phyloP scores from a whole-genome alignment of 2,797 vertebrate genomes.

The Dallia pectoralis region DNA sequence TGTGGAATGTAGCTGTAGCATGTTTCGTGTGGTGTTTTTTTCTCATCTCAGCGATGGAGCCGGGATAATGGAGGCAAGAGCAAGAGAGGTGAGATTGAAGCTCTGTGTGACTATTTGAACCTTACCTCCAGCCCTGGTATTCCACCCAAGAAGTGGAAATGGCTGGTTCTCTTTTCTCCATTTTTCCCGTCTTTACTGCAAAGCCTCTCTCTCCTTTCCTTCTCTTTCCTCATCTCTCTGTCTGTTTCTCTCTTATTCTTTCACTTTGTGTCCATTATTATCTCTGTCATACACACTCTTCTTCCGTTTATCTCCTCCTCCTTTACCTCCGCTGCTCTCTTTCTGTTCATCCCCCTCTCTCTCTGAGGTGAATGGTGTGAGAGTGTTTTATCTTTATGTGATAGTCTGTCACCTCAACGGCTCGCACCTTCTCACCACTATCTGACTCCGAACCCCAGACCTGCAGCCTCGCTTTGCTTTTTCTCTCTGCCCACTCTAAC shows the following conservation, averaged over 20 bases:
- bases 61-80: neutral
- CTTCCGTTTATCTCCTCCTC: neutral
- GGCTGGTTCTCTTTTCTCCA: neutral
- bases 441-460: slow-evolving; percentile 35
- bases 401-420: slow-evolving; percentile 27
- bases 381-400: slow-evolving; percentile 14
- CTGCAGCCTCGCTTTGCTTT: neutral
- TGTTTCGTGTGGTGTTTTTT: too few species aligned
- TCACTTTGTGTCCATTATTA: neutral
- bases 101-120: neutral
- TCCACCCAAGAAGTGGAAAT: neutral
- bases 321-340: neutral
- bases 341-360: slow-evolving; percentile 4
- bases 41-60: neutral
- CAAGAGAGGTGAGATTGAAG: neutral
- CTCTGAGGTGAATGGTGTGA: slow-evolving; percentile 25
- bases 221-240: neutral
- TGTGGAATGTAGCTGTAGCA: neutral
- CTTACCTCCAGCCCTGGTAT: neutral
- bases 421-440: slow-evolving; percentile 17
- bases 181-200: neutral
- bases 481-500: neutral
- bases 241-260: neutral
- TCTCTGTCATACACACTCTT: neutral
- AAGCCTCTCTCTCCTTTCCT: neutral